Percentiles rank a stretch among this genome's conserved stretches.
Evolutionary conservation across 1,140 invertebrate genomes (phyloP).

Genomic region (Bicyclus anynana): DNA sequence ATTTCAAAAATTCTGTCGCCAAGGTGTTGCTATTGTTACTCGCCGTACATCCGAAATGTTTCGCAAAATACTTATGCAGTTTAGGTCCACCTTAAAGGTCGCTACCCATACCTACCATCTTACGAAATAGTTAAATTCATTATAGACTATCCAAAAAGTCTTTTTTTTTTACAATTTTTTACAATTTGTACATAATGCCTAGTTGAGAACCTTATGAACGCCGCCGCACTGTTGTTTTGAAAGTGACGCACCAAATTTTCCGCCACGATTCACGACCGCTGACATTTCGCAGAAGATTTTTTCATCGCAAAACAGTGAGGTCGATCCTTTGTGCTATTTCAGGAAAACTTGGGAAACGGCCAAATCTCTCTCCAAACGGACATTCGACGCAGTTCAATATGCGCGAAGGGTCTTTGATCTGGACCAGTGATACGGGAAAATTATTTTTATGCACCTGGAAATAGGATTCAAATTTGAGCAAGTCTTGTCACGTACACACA

Average conservation of each 20-base stretch:
- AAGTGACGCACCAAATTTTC: conserved; percentile 63
- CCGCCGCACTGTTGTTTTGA: no score
- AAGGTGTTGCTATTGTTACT: no score
- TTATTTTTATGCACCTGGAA: not conserved
- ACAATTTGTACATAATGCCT: no score
- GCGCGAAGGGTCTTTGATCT: conserved; percentile 50
- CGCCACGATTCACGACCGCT: conserved; percentile 36
- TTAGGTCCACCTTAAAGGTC: no score
- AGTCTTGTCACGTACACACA: not conserved
- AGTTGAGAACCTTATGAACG: no score
- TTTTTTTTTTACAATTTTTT: no score
- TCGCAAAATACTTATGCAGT: no score
- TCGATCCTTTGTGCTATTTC: conserved; percentile 75
- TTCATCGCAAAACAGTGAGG: conserved; percentile 50
- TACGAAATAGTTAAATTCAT: no score
- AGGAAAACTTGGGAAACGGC: conserved; percentile 62
- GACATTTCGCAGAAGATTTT: conserved; percentile 71
- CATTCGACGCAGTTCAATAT: conserved; percentile 52
- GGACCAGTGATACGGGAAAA: conserved; percentile 19
- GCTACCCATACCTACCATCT: no score
- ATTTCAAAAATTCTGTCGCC: no score
- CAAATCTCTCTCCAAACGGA: conserved; percentile 44
- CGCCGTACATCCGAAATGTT: no score
- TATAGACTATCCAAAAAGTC: no score
- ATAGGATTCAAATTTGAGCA: conserved; percentile 3